phyloP scores from a whole-genome alignment of 1,140 invertebrate species.

The Caenorhabditis latens region DNA sequence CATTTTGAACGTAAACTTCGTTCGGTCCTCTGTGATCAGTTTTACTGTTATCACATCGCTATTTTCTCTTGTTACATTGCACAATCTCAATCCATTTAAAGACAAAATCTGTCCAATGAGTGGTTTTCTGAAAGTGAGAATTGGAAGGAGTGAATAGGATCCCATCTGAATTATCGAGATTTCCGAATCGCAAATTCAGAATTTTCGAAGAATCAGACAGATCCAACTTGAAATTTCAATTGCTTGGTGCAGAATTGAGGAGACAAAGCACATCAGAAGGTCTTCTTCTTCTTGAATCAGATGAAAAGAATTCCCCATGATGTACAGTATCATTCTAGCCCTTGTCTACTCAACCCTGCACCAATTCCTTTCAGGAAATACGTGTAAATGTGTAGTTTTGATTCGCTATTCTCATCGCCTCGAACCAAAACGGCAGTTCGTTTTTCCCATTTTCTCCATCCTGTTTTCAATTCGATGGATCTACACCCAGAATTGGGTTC shows the following conservation, averaged over 20 bases:
- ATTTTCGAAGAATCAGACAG: too few relatives aligned
- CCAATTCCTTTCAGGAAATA: conserved; percentile 1
- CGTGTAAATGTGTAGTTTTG: background rate
- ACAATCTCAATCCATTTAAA: background rate
- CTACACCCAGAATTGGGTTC: background rate
- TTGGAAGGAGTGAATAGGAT: too few relatives aligned
- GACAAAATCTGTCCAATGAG: background rate
- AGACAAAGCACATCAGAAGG: too few relatives aligned
- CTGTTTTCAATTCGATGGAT: background rate
- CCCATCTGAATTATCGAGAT: too few relatives aligned
- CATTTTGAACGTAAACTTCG: background rate
- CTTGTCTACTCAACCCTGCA: background rate
- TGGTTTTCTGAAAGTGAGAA: background rate
- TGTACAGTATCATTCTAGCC: background rate
- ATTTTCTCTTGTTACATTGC: background rate
- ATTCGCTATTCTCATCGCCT: background rate
- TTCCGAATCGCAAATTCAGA: too few relatives aligned
- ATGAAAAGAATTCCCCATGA: background rate
- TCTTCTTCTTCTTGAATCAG: background rate
- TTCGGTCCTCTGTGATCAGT: background rate
- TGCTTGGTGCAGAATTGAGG: too few relatives aligned
- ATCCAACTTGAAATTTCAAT: too few relatives aligned
- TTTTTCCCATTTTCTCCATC: background rate
- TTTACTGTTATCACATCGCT: background rate
- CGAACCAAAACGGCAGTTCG: background rate